Evolutionary conservation across 2,113 vertebrate species (phyloP), one percentile per base, ranked within the genome.

Genomic region (Poeciliopsis turrubarensis): DNA sequence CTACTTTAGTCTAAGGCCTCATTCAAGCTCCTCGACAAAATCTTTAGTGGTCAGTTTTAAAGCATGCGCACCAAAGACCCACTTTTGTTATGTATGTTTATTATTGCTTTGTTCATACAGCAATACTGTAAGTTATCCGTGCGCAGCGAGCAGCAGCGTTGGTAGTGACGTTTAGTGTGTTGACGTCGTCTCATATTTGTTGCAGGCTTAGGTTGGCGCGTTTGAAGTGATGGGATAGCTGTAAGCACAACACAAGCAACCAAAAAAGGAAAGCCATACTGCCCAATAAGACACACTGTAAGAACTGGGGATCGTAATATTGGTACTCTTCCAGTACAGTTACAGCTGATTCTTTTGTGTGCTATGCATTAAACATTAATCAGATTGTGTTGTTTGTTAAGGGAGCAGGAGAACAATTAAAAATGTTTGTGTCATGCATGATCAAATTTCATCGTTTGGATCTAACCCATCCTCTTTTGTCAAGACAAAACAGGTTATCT

Each of bases 221-320:
- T 37, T 70, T 57, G 15, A 51, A 67, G 60, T 70, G 60, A 76
- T 60, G 71, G 74, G 67, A 75, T 65, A 60, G 79, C 25, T 84
- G 70, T 71, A 69, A 73, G 60, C 47, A 22, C 54, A 60, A 60
- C 69, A 77, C 77, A 72, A 62, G 72, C 86, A 92, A 90, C 92
- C 93, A 94, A 94, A 94, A 89, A 91, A 86, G 83, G 87, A 90
- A 93, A 94, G 93, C 91, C 93, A 93, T 93, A 90, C 77, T 63
- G 65, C 65, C 79, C 65, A 75, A 37, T 72, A n/a, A 44, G 44
- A 67, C 61, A 60, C 72, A 44, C 77, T 84, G 47, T 81, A 61
- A 79, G 32, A n/a, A 57, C 22, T 9, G 2, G 51, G 51, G 51
- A 0, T 57, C 30, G 70, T 57, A 30, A 68, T 57, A 5, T 63